Evolutionary conservation across 2,888 invertebrate species (phyloP).

Genomic region (Pristionchus exspectatus): DNA sequence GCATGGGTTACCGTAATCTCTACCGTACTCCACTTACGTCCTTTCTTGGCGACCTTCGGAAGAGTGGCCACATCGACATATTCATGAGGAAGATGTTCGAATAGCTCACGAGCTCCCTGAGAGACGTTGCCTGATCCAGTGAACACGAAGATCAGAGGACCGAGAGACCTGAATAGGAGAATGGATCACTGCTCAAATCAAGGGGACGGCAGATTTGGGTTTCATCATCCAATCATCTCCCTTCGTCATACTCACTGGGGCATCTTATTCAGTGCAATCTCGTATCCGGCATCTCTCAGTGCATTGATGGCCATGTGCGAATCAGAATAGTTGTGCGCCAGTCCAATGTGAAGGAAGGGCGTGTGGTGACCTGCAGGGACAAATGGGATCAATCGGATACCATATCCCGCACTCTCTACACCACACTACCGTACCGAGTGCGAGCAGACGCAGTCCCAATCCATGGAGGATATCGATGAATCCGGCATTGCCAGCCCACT

Average conservation of each 20-base stretch:
- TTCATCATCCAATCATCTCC: neutral
- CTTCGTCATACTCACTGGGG: slow-evolving; percentile 84
- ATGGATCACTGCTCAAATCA: neutral
- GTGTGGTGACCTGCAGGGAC: slow-evolving; percentile 98
- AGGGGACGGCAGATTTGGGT: neutral
- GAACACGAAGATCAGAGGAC: slow-evolving; percentile 96
- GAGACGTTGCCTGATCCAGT: slow-evolving; percentile 98
- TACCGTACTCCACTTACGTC: slow-evolving; percentile 85
- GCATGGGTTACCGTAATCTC: neutral
- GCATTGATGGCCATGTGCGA: slow-evolving; percentile 98
- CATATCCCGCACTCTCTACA: neutral
- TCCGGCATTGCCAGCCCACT: slow-evolving; percentile 92
- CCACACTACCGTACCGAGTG: slow-evolving; percentile 47
- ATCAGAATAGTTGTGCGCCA: slow-evolving; percentile 97
- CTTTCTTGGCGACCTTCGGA: slow-evolving; percentile 95
- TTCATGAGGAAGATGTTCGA: slow-evolving; percentile 96
- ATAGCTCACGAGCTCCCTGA: slow-evolving; percentile 86
- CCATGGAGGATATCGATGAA: slow-evolving; percentile 99
- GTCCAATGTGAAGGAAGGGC: slow-evolving; percentile 98
- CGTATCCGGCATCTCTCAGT: slow-evolving; percentile 98
- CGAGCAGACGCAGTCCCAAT: slow-evolving; percentile 87
- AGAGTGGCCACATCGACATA: slow-evolving; percentile 96
- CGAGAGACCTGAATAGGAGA: slow-evolving; percentile 85
- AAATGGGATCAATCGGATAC: slow-evolving; percentile 81
- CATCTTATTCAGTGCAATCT: slow-evolving; percentile 95